Conservation (phyloP, 2,888 invertebrate species). For the Atethmia centrago region DNA sequence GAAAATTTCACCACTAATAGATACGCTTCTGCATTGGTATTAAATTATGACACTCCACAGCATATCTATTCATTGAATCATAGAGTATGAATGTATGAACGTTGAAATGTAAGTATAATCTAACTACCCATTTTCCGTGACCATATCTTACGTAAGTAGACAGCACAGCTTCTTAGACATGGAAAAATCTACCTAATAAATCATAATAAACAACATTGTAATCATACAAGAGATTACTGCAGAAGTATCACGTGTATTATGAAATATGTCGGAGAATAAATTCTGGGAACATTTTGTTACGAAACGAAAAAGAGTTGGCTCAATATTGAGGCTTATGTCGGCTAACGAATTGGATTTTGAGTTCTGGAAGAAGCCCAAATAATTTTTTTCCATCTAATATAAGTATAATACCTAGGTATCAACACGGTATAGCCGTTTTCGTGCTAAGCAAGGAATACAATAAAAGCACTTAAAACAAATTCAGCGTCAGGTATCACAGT, state of each 20-base stretch:
- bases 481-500: no score
- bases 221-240: constrained; percentile 11
- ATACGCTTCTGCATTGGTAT: not conserved
- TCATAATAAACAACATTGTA: constrained; percentile 50
- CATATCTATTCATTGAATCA: constrained; percentile 11
- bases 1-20: no score
- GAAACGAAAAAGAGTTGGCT: constrained; percentile 29
- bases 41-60: not conserved
- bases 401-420: not conserved
- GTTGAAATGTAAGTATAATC: constrained; percentile 11
- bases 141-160: constrained; percentile 41
- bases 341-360: constrained; percentile 32
- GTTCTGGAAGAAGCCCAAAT: constrained; percentile 43
- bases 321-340: constrained; percentile 22
- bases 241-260: constrained; percentile 38
- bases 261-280: not conserved
- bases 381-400: not conserved
- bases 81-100: not conserved
- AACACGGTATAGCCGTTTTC: not conserved
- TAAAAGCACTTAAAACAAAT: no score
- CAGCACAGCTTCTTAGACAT: constrained; percentile 22
- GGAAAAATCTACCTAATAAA: constrained; percentile 55
- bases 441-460: not conserved
- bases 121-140: constrained; percentile 31
- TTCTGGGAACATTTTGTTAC: not conserved